Percentiles rank a stretch among this genome's conserved stretches.
Evolutionary conservation across 2,797 vertebrate species (phyloP).

Genomic region (Fundulus diaphanus): DNA sequence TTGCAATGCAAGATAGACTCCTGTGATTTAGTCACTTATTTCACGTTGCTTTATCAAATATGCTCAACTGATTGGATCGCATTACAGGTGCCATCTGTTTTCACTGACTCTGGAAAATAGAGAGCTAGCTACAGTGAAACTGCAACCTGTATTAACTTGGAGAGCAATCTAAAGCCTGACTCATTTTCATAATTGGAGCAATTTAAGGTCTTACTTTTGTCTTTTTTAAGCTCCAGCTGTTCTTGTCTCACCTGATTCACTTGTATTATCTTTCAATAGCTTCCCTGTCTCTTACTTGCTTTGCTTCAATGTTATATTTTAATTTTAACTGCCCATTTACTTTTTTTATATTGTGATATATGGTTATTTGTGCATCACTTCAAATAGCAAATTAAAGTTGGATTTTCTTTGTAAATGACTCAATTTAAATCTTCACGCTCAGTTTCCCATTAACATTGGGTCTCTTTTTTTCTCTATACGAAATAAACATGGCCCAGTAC

Average conservation of each 20-base stretch:
- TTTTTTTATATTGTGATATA: background rate
- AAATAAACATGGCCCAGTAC: background rate
- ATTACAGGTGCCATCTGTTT: conserved; percentile 11
- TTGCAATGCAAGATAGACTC: background rate
- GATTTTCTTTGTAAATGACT: background rate
- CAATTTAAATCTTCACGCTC: background rate
- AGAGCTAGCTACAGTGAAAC: conserved; percentile 10
- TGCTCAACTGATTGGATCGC: conserved; percentile 10
- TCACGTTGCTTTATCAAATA: conserved; percentile 3
- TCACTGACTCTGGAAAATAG: background rate
- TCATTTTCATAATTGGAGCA: conserved; percentile 16
- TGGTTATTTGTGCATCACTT: background rate
- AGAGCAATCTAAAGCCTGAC: conserved; percentile 1
- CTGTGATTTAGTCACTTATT: conserved; percentile 4
- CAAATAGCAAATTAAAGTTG: background rate
- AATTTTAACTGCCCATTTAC: background rate
- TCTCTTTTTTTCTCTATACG: background rate
- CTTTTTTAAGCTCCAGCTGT: background rate
- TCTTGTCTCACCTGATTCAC: conserved; percentile 1
- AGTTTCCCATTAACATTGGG: background rate
- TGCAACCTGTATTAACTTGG: conserved; percentile 8
- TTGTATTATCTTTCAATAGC: conserved; percentile 10
- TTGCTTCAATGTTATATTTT: background rate
- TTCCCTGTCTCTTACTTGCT: background rate
- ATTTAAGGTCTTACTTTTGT: conserved; percentile 15